Evolutionary conservation across 2,888 invertebrate genomes (phyloP), one percentile per base, ranked within the genome.

Genomic region (Hypsopygia costalis): DNA sequence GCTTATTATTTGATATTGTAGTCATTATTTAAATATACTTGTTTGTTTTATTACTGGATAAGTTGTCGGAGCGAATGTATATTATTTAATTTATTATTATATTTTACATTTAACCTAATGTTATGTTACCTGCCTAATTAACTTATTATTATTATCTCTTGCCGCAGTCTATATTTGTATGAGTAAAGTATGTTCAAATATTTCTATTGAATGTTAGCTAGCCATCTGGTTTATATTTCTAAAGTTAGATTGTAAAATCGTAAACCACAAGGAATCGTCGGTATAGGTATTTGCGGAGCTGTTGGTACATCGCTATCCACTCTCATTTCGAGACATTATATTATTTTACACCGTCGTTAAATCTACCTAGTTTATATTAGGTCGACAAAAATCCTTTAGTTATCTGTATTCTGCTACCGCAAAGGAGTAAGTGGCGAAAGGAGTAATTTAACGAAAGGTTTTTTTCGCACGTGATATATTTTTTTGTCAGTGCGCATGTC

Each of bases 181-280:
- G 57, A 58, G 55, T 65, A 66, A 71, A 69, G 67, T 68, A 59
- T 72, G 58, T 69, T 72, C 47, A 62, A 74, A 81, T 78, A 79
- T 78, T 78, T 78, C 70, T 77, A 78, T 76, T 71, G 76, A 82
- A 73, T 76, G 72, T 70, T 77, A 72, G 79, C 75, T 68, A 75
- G 88, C 86, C 87, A 88, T 88, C 87, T 88, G 87, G 87, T 78
- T 82, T 81, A 76, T 79, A 82, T 83, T 68, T 85, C 87, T 88
- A 88, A 86, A 87, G 81, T 88, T 88, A 88, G 87, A 83, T 80
- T 82, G 80, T 81, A 79, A 81, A 83, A 85, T 83, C 82, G 85
- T 87, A 82, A 86, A 88, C 81, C 76, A 70, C 70, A 69, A 69
- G 70, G 73, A 78, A 78, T 78, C 78, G 76, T 74, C 74, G 65